phyloP scores from a whole-genome alignment of 2,113 vertebrate species.

The Rhabdomys dilectus region DNA sequence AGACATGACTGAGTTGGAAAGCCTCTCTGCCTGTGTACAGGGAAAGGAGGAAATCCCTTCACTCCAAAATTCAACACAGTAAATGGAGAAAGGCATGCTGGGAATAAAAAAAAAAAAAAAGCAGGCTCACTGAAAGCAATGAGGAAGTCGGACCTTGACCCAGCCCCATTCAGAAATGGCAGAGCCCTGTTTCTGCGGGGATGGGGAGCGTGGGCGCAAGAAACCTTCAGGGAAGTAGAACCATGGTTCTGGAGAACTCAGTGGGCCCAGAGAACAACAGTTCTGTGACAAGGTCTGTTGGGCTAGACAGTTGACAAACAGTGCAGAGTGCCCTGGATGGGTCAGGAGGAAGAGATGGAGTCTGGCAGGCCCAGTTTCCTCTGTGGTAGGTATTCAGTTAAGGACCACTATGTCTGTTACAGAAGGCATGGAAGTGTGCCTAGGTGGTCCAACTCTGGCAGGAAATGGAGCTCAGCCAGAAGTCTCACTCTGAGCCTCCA shows the following conservation, averaged over 20 bases:
- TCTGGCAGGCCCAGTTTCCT: not conserved
- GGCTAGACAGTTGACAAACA: not conserved
- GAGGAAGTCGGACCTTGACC: too few relatives aligned
- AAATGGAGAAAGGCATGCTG: not conserved
- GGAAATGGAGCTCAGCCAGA: too few relatives aligned
- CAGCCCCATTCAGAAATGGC: not conserved
- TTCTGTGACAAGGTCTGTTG: not conserved
- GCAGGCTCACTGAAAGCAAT: rapidly evolving
- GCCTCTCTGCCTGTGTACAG: not conserved
- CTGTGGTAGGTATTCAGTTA: not conserved
- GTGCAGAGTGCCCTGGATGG: not conserved
- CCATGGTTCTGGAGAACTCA: not conserved
- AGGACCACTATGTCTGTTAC: not conserved
- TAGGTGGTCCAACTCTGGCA: not conserved
- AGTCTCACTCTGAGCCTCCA: not conserved
- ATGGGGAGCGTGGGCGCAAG: too few relatives aligned
- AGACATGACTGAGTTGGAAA: not conserved
- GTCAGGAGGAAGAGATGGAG: not conserved
- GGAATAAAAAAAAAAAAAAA: not conserved
- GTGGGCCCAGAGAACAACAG: not conserved
- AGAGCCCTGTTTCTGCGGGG: not conserved
- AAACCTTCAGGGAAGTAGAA: not conserved
- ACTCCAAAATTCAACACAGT: not conserved
- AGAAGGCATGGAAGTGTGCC: not conserved
- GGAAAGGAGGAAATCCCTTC: not conserved